These are phyloP conservation scores for Lasioglossum marginatum DNA, from an alignment of 2,888 invertebrate species.

Conservation along the genomic window DNA sequence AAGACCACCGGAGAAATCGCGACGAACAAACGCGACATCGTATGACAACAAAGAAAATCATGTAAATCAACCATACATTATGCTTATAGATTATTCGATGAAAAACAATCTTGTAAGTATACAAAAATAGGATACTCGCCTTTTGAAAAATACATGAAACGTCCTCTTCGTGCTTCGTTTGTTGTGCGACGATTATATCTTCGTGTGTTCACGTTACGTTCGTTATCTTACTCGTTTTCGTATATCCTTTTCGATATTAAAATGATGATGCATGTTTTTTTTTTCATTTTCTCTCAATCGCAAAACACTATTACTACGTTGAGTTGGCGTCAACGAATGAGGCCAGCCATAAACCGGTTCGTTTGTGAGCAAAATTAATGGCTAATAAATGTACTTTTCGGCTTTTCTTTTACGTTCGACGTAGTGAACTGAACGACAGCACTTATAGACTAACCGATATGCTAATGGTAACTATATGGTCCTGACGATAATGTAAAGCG, in stretches of 20 bases:
- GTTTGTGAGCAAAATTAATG: conserved; percentile 26
- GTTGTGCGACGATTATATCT: conserved; percentile 44
- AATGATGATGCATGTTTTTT: conserved; percentile 14
- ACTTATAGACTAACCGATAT: conserved; percentile 62
- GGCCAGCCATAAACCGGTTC: conserved; percentile 12
- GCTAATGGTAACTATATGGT: conserved; percentile 52
- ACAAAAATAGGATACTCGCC: conserved; percentile 75
- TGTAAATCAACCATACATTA: conserved; percentile 20
- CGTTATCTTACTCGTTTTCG: conserved; percentile 32
- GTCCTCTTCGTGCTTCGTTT: conserved; percentile 62
- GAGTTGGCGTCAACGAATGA: conserved; percentile 11
- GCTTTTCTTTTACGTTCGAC: conserved; percentile 11
- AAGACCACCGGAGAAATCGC: conserved; percentile 4
- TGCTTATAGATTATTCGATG: conserved; percentile 30
- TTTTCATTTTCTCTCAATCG: conserved; percentile 17
- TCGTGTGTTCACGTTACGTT: conserved; percentile 54
- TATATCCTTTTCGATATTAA: conserved; percentile 34
- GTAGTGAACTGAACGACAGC: conserved; percentile 49
- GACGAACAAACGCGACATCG: not conserved
- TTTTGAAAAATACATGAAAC: conserved; percentile 59
- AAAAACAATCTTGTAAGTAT: conserved; percentile 28
- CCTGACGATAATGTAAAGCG: conserved; percentile 70
- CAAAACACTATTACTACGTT: conserved; percentile 47
- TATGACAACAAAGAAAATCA: not conserved
- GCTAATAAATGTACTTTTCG: not conserved